Evolutionary conservation across 2,888 invertebrate species (phyloP).

Genomic region (Lydus trimaculatus): DNA sequence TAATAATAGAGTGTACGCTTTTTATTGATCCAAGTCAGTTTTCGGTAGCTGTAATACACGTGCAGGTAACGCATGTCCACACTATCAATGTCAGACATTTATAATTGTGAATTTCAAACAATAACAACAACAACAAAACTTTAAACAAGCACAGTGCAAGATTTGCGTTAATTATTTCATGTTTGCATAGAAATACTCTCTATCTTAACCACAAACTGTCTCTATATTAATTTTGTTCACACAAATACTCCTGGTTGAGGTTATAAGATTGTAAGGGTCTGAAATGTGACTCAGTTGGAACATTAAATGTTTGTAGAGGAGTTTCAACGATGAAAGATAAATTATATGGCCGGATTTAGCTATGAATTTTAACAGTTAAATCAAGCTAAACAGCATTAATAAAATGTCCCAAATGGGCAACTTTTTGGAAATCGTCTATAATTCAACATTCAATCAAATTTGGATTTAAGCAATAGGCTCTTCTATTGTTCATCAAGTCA

Average conservation of each 20-base stretch:
- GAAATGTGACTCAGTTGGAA: slow-evolving; percentile 3
- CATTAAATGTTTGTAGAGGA: neutral
- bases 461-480: no score
- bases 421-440: no score
- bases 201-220: neutral
- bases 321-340: neutral
- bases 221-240: neutral
- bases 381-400: neutral
- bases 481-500: no score
- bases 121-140: neutral
- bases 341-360: neutral
- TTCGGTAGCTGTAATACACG: slow-evolving; percentile 24
- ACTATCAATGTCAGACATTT: neutral
- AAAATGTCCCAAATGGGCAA: neutral
- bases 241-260: neutral
- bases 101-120: neutral
- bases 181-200: neutral
- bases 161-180: neutral
- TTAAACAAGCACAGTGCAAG: neutral
- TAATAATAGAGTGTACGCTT: slow-evolving; percentile 24
- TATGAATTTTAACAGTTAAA: neutral
- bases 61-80: slow-evolving; percentile 19
- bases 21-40: slow-evolving; percentile 22
- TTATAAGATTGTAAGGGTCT: neutral
- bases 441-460: no score